Conservation (phyloP, 2,113 vertebrate genomes). For the Hippotragus niger region DNA sequence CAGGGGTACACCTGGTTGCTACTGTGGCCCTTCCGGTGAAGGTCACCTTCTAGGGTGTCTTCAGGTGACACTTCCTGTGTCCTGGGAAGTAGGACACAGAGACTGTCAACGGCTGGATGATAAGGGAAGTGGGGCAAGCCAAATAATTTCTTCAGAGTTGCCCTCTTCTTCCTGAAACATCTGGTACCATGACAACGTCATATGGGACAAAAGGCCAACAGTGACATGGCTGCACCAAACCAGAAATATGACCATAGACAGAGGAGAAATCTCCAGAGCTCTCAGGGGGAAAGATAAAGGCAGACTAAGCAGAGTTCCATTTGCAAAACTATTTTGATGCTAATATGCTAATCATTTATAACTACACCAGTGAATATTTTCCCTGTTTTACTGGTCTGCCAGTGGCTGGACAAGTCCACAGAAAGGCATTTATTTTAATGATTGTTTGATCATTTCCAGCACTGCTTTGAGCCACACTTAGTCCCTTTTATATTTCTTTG, state of each 20-base stretch:
- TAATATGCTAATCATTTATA: neutral
- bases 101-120: neutral
- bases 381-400: neutral
- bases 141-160: neutral
- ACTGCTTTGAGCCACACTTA: neutral
- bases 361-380: neutral
- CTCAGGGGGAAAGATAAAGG: neutral
- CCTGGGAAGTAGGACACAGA: neutral
- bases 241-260: neutral
- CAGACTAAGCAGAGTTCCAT: neutral
- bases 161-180: neutral
- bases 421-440: neutral
- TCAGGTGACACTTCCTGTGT: neutral
- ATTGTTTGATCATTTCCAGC: neutral
- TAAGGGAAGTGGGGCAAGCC: neutral
- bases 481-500: neutral
- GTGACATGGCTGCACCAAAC: neutral
- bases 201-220: neutral
- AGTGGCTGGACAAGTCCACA: neutral
- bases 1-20: fast-evolving
- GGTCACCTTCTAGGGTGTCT: neutral
- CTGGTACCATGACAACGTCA: neutral
- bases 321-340: neutral
- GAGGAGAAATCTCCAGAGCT: neutral
- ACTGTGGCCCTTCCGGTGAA: neutral